Conservation (phyloP, 1,140 invertebrate species). For the Fopius arisanus region DNA sequence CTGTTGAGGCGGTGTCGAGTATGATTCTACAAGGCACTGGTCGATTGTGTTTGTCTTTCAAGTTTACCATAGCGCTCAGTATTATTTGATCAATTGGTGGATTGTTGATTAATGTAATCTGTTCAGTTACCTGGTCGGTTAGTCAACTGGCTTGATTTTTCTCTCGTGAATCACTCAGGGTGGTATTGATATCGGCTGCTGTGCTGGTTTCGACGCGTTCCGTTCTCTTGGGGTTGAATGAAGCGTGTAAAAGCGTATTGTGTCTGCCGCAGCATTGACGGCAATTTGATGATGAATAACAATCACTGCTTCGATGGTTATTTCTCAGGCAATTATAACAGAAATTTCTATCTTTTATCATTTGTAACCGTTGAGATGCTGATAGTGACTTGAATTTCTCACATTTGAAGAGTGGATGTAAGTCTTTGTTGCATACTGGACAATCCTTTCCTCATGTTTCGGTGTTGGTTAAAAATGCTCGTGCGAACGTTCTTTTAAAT, state of each 20-base stretch:
- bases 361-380: background rate
- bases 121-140: background rate
- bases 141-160: background rate
- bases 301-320: background rate
- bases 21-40: constrained; percentile 2
- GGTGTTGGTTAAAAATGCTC: background rate
- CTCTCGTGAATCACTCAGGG: background rate
- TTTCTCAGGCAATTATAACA: background rate
- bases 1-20: constrained; percentile 24
- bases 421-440: background rate
- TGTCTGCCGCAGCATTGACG: background rate
- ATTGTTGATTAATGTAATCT: background rate
- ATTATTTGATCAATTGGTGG: background rate
- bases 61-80: background rate
- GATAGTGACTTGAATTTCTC: background rate
- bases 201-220: background rate
- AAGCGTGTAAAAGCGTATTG: background rate
- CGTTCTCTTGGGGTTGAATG: background rate
- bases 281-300: background rate
- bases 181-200: no score
- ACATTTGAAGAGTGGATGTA: background rate
- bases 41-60: background rate
- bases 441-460: background rate
- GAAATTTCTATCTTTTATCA: background rate
- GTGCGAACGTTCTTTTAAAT: background rate